A percentile compares a stretch with the other conserved stretches of the same genome.
Evolutionary conservation across 2,888 invertebrate genomes (phyloP).

Genomic region (Baronia brevicornis): DNA sequence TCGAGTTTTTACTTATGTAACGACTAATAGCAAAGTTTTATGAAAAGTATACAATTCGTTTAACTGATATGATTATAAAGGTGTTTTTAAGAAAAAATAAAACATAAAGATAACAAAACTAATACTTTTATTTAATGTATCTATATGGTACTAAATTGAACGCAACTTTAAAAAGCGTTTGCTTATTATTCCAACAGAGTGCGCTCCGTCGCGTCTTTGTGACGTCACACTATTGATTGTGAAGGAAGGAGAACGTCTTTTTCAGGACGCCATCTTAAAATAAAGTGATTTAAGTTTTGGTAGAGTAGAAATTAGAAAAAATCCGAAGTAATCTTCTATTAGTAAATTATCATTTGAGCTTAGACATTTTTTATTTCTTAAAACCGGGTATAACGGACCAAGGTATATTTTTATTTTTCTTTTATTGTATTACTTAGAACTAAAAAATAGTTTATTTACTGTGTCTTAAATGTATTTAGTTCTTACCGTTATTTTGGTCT

Average conservation of each 20-base stretch:
- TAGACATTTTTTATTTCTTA: slow-evolving; percentile 53
- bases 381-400: slow-evolving; percentile 87
- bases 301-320: slow-evolving; percentile 72
- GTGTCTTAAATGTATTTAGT: slow-evolving; percentile 48
- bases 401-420: slow-evolving; percentile 78
- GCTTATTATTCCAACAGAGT: slow-evolving; percentile 37
- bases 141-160: slow-evolving; percentile 16
- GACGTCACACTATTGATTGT: slow-evolving; percentile 72
- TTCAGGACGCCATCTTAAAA: slow-evolving; percentile 75
- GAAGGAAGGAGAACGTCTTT: slow-evolving; percentile 67
- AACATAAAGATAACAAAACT: not conserved
- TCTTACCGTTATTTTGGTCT: slow-evolving; percentile 53
- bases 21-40: too few species aligned
- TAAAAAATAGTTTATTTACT: slow-evolving; percentile 67
- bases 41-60: too few species aligned
- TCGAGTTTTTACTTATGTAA: too few species aligned
- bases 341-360: slow-evolving; percentile 55
- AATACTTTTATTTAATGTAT: not conserved
- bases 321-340: slow-evolving; percentile 69
- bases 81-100: slow-evolving; percentile 3
- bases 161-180: slow-evolving; percentile 19
- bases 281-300: slow-evolving; percentile 78
- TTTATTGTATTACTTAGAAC: slow-evolving; percentile 42
- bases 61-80: too few species aligned
- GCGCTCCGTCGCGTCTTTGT: slow-evolving; percentile 64